These are phyloP conservation scores for Mellivora capensis DNA, from an alignment of 2,113 vertebrate genomes.

Conservation along the genomic window DNA sequence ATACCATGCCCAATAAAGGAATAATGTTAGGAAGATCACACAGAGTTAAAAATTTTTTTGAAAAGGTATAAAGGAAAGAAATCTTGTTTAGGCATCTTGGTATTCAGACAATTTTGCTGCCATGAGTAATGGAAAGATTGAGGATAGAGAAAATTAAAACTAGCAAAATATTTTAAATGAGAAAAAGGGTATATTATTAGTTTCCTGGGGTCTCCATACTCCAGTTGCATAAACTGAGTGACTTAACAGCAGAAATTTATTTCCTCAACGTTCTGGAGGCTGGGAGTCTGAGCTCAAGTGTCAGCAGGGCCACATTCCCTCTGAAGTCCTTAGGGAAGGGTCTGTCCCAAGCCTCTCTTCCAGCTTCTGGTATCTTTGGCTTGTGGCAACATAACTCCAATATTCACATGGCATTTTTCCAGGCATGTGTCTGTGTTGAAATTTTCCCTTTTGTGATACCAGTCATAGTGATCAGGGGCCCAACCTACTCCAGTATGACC, in stretches of 20 bases:
- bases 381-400: accelerated
- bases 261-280: not conserved
- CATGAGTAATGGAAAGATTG: not conserved
- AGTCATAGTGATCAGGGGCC: not conserved
- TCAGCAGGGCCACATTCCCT: not conserved
- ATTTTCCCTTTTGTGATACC: not conserved
- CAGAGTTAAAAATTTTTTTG: not conserved
- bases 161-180: not conserved
- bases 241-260: not conserved
- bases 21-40: not conserved
- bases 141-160: not conserved
- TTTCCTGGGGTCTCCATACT: not conserved
- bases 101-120: not conserved
- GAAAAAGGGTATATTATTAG: not conserved
- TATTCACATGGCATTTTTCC: not conserved
- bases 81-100: not conserved
- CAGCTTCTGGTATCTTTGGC: not conserved
- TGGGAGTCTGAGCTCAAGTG: not conserved
- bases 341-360: not conserved
- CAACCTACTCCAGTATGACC: not conserved
- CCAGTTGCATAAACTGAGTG: not conserved
- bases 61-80: not conserved
- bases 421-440: not conserved
- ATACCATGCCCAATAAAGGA: not conserved
- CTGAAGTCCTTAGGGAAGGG: not conserved